Evolutionary conservation across 2,797 vertebrate species (phyloP).

Genomic region (Pelochelys cantorii): DNA sequence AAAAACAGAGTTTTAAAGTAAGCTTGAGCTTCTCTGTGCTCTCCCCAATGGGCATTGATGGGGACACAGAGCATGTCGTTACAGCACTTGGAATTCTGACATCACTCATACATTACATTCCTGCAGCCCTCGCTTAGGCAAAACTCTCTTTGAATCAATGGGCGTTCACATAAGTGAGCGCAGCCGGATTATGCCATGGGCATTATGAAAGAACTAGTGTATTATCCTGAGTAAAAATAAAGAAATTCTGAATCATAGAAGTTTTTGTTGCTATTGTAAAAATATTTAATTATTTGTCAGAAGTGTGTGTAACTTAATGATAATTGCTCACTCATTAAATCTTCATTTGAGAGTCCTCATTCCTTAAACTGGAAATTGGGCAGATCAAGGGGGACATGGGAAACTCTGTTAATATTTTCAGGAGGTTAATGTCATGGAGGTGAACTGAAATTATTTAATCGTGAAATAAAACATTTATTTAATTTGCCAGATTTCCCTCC

Average conservation of each 20-base stretch:
- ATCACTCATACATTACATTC: conserved; percentile 39
- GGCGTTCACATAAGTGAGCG: not conserved
- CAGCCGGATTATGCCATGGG: not conserved
- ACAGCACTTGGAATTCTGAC: conserved; percentile 25
- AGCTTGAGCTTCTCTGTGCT: not conserved
- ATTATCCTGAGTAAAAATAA: conserved; percentile 46
- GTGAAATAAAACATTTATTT: not conserved
- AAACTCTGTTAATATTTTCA: not conserved
- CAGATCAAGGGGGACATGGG: rapidly evolving
- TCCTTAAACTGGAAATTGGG: not conserved
- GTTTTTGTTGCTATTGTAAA: not conserved
- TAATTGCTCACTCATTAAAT: not conserved
- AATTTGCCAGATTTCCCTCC: not conserved
- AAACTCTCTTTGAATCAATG: not conserved
- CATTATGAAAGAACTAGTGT: conserved; percentile 45
- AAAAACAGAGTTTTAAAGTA: not conserved
- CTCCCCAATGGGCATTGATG: not conserved
- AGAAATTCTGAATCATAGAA: conserved; percentile 46
- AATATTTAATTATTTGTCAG: conserved; percentile 45
- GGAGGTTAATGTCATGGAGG: not conserved
- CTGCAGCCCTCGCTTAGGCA: not conserved
- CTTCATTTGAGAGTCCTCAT: not conserved
- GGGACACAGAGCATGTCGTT: rapidly evolving
- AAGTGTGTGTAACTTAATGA: conserved; percentile 48
- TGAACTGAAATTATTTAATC: not conserved